These are phyloP conservation scores for Oscheius sp. DNA, from an alignment of 2,888 invertebrate species.

Conservation along the genomic window DNA sequence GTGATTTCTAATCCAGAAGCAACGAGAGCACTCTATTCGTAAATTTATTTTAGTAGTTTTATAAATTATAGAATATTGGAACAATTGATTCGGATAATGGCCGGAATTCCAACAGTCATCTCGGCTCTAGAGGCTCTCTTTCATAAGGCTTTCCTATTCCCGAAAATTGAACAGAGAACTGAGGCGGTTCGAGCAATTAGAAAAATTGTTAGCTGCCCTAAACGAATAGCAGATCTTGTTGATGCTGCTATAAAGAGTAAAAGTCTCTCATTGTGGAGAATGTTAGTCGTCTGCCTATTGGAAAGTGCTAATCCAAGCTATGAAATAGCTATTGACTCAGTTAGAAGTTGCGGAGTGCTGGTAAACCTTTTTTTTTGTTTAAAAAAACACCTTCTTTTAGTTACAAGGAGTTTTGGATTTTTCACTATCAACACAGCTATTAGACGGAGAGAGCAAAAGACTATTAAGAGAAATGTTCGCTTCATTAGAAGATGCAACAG, in stretches of 20 bases:
- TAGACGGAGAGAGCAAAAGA: constrained; percentile 37
- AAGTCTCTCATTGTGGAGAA: constrained; percentile 53
- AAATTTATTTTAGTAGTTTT: background rate
- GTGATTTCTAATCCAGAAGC: constrained; percentile 57
- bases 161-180: constrained; percentile 50
- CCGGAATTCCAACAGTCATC: constrained; percentile 40
- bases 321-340: constrained; percentile 57
- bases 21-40: constrained; percentile 63
- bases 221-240: constrained; percentile 39
- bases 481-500: constrained; percentile 37
- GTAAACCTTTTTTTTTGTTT: constrained; percentile 2
- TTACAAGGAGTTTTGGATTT: constrained; percentile 43
- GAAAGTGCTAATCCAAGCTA: constrained; percentile 53
- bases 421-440: constrained; percentile 29
- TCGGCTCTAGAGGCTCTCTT: constrained; percentile 53
- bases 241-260: constrained; percentile 16
- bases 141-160: constrained; percentile 57
- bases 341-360: constrained; percentile 50
- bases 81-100: constrained; percentile 61
- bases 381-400: constrained; percentile 15
- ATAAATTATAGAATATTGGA: constrained; percentile 57
- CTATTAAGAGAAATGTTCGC: constrained; percentile 35
- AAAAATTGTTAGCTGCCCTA: constrained; percentile 37
- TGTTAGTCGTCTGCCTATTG: constrained; percentile 48
- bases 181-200: constrained; percentile 52